Base-by-base conservation (phyloP, 2,888 invertebrate genomes). In the Orthonychiurus folsomi region DNA sequence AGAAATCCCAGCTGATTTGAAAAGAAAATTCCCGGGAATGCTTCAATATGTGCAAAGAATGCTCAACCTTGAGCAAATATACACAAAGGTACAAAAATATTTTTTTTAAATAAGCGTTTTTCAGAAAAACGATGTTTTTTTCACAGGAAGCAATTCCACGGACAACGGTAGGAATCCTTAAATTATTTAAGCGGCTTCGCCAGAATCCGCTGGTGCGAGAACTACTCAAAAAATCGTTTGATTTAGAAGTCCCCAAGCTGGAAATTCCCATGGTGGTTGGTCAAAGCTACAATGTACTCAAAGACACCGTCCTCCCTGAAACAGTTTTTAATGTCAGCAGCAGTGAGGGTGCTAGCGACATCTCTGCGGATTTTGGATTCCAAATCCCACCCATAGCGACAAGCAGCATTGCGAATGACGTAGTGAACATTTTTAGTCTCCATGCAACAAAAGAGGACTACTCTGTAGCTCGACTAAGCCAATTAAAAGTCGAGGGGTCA, bases 211-310 rank as follows among this genome's bases (percentile, higher is more conserved):
- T 26, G 3, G 23, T 25, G 5, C 9, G 15, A 25, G 9, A 55
- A 12, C 26, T 55, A 9, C 55, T 55, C 3, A 5, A 15, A 12
- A 55, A 9, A 3, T 21, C 55, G 12, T 55, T 55, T 55, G 24
- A 23, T 25, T n/a, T 55, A 5, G 24, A 26, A 12, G 55, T 25
- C 25, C 55, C 55, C 18, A 18, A 3, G 9, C 24, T 55, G n/a
- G 23, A 52, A 52, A 21, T 20, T n/a, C 20, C n/a, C n/a, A 15
- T 52, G 23, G 3, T 52, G 5, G 52, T 20, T 5, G 52, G 52
- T 12, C 52, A 52, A 20, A 5, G 52, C 9, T 52, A 20, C 52
- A 52, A 52, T 20, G 52, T 52, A 12, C 23, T 52, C 52, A 52
- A 52, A 9, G 52, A 52, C n/a, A 18, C 9, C n/a, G n/a, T 21